A percentile compares a stretch with the other conserved stretches of the same genome.
Evolutionary conservation across 2,113 vertebrate species (phyloP).

Genomic region (Excalfactoria chinensis): DNA sequence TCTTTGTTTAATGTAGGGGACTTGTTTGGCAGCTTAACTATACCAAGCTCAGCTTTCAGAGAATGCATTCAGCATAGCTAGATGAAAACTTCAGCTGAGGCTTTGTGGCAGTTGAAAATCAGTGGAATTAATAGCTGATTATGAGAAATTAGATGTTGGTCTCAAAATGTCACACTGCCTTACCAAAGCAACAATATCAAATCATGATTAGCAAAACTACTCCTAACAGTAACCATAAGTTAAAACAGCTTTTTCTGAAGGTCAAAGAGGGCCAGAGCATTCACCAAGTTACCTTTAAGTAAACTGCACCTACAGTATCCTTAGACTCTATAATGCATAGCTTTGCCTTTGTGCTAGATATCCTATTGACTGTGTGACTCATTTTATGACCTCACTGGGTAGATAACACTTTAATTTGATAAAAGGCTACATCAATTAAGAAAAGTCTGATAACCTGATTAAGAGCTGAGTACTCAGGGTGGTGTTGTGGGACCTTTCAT

Average conservation of each 20-base stretch:
- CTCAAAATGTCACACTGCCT: not conserved
- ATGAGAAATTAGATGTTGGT: not conserved
- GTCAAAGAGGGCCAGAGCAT: not conserved
- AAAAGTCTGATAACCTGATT: constrained; percentile 64
- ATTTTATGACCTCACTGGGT: constrained; percentile 54
- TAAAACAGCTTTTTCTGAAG: not conserved
- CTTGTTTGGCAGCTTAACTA: not conserved
- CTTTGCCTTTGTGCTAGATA: not conserved
- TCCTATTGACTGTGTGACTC: constrained; percentile 65
- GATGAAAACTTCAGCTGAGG: not conserved
- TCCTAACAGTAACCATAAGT: not conserved
- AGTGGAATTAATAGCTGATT: not conserved
- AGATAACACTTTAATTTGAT: constrained; percentile 44
- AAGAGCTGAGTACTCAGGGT: constrained; percentile 63
- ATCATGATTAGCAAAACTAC: not conserved
- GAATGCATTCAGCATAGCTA: not conserved
- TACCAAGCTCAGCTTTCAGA: not conserved
- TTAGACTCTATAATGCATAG: not conserved
- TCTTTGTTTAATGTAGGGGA: not conserved
- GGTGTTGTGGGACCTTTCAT: constrained; percentile 52
- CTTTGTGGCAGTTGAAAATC: not conserved
- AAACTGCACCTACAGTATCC: constrained; percentile 10
- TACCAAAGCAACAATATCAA: not conserved
- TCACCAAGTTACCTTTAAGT: not conserved
- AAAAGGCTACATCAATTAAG: constrained; percentile 45